Evolutionary conservation across 2,888 invertebrate genomes (phyloP).

Genomic region (Leucania comma): DNA sequence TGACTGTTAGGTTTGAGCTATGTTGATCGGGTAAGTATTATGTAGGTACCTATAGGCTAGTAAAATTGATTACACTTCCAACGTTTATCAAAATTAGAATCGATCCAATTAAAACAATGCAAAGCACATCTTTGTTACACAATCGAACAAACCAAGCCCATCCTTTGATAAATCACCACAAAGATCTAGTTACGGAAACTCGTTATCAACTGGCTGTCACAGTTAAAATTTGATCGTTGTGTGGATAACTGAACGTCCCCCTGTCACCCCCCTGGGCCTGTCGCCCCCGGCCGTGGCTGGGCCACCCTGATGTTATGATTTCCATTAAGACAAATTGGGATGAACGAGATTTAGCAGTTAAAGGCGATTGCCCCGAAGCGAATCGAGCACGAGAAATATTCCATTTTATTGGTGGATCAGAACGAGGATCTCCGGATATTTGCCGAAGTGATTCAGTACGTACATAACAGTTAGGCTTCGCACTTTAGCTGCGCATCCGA

Average conservation of each 20-base stretch:
- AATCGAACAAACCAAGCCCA: slow-evolving; percentile 10
- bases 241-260: slow-evolving; percentile 16
- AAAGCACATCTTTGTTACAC: neutral
- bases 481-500: slow-evolving; percentile 1
- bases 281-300: neutral
- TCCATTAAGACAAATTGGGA: slow-evolving; percentile 30
- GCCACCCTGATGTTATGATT: slow-evolving; percentile 37
- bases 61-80: no score
- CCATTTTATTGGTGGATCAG: neutral
- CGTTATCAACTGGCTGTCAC: neutral
- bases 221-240: slow-evolving; percentile 22
- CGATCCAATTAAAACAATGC: neutral
- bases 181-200: slow-evolving; percentile 9
- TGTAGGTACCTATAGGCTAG: no score
- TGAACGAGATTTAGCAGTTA: slow-evolving; percentile 7
- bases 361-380: neutral
- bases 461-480: neutral
- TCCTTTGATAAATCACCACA: slow-evolving; percentile 4
- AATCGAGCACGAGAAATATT: neutral
- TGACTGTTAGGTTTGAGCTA: no score
- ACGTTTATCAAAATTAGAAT: no score
- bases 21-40: no score
- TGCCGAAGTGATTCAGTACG: neutral
- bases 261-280: neutral
- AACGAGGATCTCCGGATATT: neutral